Conservation (phyloP, 2,113 vertebrate species). For the Mustela lutreola region DNA sequence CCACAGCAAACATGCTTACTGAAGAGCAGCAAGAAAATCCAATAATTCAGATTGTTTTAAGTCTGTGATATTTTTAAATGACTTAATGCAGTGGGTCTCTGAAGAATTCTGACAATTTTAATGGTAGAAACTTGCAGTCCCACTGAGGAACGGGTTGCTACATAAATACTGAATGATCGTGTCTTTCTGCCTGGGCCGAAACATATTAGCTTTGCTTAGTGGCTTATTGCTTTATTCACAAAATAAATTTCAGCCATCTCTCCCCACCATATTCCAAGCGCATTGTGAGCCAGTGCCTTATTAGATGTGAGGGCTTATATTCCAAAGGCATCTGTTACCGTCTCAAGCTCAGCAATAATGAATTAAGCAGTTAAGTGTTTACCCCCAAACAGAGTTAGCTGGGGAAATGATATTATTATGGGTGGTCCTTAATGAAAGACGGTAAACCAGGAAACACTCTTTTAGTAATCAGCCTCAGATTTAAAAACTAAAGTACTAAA, state of each 20-base stretch:
- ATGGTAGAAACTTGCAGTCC: constrained; percentile 60
- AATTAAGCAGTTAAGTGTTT: constrained; percentile 78
- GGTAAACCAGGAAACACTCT: constrained; percentile 58
- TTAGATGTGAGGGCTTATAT: constrained; percentile 76
- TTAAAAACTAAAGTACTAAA: constrained; percentile 28
- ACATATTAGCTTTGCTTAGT: constrained; percentile 84
- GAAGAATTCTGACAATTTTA: constrained; percentile 78
- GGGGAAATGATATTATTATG: constrained; percentile 62
- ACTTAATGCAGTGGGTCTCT: constrained; percentile 53
- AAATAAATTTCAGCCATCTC: constrained; percentile 84
- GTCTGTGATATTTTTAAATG: constrained; percentile 77
- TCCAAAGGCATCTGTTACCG: constrained; percentile 74
- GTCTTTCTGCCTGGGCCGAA: constrained; percentile 82
- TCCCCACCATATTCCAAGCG: constrained; percentile 57
- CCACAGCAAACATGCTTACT: constrained; percentile 63
- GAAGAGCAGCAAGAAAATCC: neutral
- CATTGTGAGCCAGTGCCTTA: constrained; percentile 63
- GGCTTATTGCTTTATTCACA: constrained; percentile 86
- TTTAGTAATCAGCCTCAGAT: constrained; percentile 24
- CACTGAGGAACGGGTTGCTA: constrained; percentile 57
- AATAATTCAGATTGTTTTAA: constrained; percentile 66
- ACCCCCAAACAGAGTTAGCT: constrained; percentile 71
- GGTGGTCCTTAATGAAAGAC: constrained; percentile 64
- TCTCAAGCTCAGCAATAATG: constrained; percentile 74
- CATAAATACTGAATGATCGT: constrained; percentile 83